Conservation (phyloP, 2,797 vertebrate genomes). For the Botia kubotai region DNA sequence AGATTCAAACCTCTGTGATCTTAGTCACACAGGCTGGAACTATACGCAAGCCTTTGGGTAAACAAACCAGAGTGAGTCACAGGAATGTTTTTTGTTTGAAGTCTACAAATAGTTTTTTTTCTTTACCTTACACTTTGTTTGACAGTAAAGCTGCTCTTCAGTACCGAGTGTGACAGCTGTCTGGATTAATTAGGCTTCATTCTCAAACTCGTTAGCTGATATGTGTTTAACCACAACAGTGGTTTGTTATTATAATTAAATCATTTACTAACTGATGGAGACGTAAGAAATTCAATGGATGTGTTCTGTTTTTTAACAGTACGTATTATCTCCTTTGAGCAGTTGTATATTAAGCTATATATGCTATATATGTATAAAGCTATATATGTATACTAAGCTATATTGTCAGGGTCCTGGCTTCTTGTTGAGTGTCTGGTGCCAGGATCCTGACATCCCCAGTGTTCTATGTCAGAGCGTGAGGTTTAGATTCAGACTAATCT, state of each 20-base stretch:
- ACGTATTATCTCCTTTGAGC: background rate
- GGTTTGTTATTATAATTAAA: slow-evolving; percentile 48
- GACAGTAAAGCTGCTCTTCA: slow-evolving; percentile 28
- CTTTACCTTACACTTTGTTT: slow-evolving; percentile 5
- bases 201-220: slow-evolving; percentile 10
- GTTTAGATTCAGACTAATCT: too few relatives aligned
- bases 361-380: too few relatives aligned
- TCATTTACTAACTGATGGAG: slow-evolving; percentile 38
- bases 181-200: slow-evolving; percentile 40
- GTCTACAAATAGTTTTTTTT: slow-evolving; percentile 16
- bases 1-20: slow-evolving; percentile 12
- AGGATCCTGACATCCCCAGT: too few relatives aligned
- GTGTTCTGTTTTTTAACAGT: slow-evolving; percentile 3
- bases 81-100: slow-evolving; percentile 17
- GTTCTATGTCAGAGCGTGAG: too few relatives aligned
- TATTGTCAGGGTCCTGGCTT: too few relatives aligned
- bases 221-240: slow-evolving; percentile 18
- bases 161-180: slow-evolving; percentile 26
- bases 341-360: too few relatives aligned
- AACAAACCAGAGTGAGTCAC: slow-evolving; percentile 27
- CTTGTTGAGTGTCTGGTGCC: too few relatives aligned
- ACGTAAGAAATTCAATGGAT: slow-evolving; percentile 33
- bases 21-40: background rate
- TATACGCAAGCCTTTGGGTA: background rate
- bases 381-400: too few relatives aligned